Evolutionary conservation across 2,113 vertebrate species (phyloP).

Genomic region (Pimephales promelas): DNA sequence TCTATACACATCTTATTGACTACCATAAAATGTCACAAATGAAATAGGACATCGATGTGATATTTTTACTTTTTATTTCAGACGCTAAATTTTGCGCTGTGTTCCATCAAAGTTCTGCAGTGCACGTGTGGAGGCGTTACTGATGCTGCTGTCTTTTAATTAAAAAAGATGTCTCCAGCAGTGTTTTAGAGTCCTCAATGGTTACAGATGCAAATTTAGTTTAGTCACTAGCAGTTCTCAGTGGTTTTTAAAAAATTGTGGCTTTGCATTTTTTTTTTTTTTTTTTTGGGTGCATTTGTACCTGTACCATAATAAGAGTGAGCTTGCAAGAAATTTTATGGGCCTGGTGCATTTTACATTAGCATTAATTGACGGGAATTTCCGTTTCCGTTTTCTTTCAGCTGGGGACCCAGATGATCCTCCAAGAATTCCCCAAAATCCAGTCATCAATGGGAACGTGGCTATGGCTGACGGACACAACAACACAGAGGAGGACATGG

Average conservation of each 20-base stretch:
- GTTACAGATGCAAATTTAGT: background rate
- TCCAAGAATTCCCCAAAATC: slow-evolving; percentile 95
- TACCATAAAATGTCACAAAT: background rate
- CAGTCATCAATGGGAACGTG: slow-evolving; percentile 97
- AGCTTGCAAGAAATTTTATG: background rate
- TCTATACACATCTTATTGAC: background rate
- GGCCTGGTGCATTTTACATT: background rate
- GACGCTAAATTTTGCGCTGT: no score
- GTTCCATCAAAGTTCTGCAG: no score
- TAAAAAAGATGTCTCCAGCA: background rate
- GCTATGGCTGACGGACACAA: slow-evolving; percentile 97
- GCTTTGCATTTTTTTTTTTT: background rate
- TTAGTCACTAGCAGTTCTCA: background rate
- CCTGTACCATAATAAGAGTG: background rate
- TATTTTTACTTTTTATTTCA: no score
- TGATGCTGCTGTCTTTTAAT: no score
- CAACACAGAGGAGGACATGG: slow-evolving; percentile 98
- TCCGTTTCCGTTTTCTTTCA: slow-evolving; percentile 58
- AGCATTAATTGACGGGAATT: background rate
- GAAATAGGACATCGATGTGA: no score
- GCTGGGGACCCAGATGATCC: slow-evolving; percentile 98
- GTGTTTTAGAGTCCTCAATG: background rate
- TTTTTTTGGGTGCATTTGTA: background rate
- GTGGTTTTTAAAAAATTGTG: background rate
- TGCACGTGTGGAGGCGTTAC: no score